A percentile compares a stretch with the other conserved stretches of the same genome.
Evolutionary conservation across 2,113 vertebrate species (phyloP).

Genomic region (Vulpes lagopus): DNA sequence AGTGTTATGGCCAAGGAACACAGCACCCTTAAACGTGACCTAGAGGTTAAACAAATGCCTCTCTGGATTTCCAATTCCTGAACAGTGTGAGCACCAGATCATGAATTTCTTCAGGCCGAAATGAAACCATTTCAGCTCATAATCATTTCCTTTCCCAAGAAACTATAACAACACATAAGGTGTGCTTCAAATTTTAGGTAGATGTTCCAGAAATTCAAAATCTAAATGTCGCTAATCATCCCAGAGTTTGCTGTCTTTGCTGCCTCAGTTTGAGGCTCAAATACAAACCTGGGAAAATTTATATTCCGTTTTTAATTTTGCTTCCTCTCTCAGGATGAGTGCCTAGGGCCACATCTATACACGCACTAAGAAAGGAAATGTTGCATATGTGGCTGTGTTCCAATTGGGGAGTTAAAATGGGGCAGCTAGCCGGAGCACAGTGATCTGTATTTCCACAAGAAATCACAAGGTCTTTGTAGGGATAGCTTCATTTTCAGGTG

Average conservation of each 20-base stretch:
- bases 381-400: neutral
- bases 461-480: neutral
- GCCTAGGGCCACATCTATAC: neutral
- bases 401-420: neutral
- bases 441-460: neutral
- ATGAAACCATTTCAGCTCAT: neutral
- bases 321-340: neutral
- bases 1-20: neutral
- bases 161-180: neutral
- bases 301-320: neutral
- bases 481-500: constrained; percentile 15
- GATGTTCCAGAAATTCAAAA: neutral
- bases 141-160: neutral
- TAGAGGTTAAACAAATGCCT: neutral
- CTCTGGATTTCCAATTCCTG: neutral
- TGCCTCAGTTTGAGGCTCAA: neutral
- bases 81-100: neutral
- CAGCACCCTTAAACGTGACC: neutral
- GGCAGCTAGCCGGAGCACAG: neutral
- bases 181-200: constrained; percentile 3
- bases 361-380: neutral
- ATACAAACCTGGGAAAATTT: neutral
- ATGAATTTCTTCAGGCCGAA: neutral
- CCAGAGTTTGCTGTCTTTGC: neutral
- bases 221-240: neutral